Conservation (phyloP, 2,113 vertebrate species). For the Gyps fulvus region DNA sequence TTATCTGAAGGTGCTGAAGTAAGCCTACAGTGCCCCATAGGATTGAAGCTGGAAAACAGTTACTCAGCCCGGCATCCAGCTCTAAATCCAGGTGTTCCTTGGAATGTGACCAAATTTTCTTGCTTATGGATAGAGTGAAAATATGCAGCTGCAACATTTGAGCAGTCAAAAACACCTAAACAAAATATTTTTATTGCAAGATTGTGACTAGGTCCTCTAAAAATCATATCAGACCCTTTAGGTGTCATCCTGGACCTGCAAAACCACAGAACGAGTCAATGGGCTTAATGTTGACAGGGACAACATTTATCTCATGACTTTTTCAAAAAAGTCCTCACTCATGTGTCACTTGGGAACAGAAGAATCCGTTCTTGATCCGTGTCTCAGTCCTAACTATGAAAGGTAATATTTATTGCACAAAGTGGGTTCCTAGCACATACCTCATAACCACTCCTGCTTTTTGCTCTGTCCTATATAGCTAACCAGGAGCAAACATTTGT, state of each 20-base stretch:
- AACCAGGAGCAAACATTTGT: background rate
- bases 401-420: background rate
- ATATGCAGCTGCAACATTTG: background rate
- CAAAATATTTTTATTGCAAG: background rate
- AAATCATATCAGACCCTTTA: background rate
- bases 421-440: background rate
- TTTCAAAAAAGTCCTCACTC: background rate
- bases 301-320: background rate
- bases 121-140: background rate
- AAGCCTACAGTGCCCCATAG: background rate
- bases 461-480: background rate
- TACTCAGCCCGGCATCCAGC: background rate
- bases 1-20: background rate
- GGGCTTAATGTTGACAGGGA: background rate
- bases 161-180: background rate
- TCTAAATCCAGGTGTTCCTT: conserved; percentile 26
- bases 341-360: background rate
- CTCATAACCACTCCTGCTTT: background rate
- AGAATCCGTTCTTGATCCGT: background rate
- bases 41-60: background rate
- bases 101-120: background rate
- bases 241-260: background rate
- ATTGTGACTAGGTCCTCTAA: background rate
- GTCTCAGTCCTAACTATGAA: background rate
- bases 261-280: background rate